Evolutionary conservation across 2,888 invertebrate genomes (phyloP), one percentile per base, ranked within the genome.

Genomic region (Epirrhoe alternata): DNA sequence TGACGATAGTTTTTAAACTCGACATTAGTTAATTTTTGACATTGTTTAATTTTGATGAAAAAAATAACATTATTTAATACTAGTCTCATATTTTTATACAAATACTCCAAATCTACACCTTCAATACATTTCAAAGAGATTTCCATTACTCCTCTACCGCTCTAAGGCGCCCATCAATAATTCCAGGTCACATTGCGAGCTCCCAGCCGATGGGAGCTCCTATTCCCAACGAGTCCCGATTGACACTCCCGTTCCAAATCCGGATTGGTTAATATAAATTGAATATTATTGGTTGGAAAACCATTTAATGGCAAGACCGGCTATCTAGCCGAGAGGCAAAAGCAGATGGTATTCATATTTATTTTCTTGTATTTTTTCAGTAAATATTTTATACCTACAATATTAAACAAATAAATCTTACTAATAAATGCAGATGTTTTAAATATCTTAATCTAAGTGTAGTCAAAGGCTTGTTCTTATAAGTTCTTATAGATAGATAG

Each of bases 181-280:
- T 87, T 86, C 86, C 68, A 70, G 63, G 70, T 74, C 80, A 74
- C 76, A 78, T 80, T 74, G 81, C 80, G 74, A 77, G 73, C 79
- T 62, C 62, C 58, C 64, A 62, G 31, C 57, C 63, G 65, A 65
- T 52, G 69, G 61, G 57, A 49, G 17, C 57, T 24, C 24, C 24
- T 71, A 65, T 68, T 72, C 59, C 58, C 53, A 14, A 49, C 42
- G 50, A 33, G 33, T 31, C 5, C 6, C 38, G 54, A 12, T 42
- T 42, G 52, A 57, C 56, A 47, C 52, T 57, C 52, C 49, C 57
- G n/a, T 42, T 52, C 52, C 56, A 33, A 51, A 56, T 33, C 51
- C 52, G 52, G 45, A 47, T 33, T 16, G 10, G 50, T 60, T 61
- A 42, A 58, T 62, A 45, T 59, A 56, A 51, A 67, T 67, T 60